Evolutionary conservation across 2,113 vertebrate genomes (phyloP).

Genomic region (Romanogobio albipinnatus): DNA sequence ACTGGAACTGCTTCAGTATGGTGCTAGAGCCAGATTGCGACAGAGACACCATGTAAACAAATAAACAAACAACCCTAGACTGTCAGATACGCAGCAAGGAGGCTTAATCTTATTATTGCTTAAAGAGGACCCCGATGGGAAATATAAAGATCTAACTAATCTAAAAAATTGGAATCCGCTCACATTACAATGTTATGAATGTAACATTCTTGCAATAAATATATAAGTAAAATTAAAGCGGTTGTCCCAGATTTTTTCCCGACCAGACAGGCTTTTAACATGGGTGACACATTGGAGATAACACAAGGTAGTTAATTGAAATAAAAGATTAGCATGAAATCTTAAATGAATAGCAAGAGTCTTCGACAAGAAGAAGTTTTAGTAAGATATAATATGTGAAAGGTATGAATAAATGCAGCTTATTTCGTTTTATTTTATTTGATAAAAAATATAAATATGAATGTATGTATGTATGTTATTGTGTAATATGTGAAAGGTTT

Average conservation of each 20-base stretch:
- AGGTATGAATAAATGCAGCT: not conserved
- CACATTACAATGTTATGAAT: not conserved
- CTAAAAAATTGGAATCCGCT: constrained; percentile 7
- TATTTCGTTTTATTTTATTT: not conserved
- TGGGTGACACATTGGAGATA: constrained; percentile 1
- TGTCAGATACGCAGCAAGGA: constrained; percentile 48
- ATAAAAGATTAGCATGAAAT: constrained; percentile 1
- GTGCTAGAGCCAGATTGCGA: constrained; percentile 71
- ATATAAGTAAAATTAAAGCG: not conserved
- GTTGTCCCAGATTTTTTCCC: not conserved
- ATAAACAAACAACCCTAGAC: constrained; percentile 53
- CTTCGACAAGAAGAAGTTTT: not conserved
- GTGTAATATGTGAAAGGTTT: not conserved
- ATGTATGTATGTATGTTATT: not conserved
- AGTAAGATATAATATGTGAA: not conserved
- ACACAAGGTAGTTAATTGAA: not conserved
- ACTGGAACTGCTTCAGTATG: constrained; percentile 71
- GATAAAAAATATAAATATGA: not conserved
- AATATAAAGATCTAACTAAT: constrained; percentile 36
- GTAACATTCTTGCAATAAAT: not conserved
- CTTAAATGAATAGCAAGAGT: not conserved
- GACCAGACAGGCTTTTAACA: not conserved
- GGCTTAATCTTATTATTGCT: constrained; percentile 29
- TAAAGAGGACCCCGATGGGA: constrained; percentile 34
- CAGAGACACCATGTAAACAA: constrained; percentile 54